Evolutionary conservation across 2,888 invertebrate species (phyloP), one percentile per base, ranked within the genome.

Genomic region (Gonocerus acuteangulatus): DNA sequence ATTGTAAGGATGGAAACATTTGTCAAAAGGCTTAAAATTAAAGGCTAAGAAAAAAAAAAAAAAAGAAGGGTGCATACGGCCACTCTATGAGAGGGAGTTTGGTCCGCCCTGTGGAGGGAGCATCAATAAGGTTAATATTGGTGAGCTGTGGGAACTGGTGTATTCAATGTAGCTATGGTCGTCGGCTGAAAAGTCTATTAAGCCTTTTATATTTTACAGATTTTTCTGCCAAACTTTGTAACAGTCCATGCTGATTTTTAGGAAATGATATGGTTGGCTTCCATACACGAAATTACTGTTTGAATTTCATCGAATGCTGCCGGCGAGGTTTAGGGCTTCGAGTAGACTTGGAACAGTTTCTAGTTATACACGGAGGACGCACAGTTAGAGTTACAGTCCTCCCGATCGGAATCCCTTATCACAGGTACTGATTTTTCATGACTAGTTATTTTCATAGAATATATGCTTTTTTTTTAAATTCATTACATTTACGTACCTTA

Each of bases 211-310:
- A 11, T 32, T 32, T 32, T 11, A 32, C 11, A 32, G 11, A 32
- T 32, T 32, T 32, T 32, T 32, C 32, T 32, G 6, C 11, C 11
- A 32, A 9, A 32, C 11, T 32, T 32, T 6, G 32, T 32, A 32
- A 9, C 32, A 32, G 11, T 32, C 11, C 32, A 32, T 32, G 32
- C 6, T 32, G 32, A 32, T 32, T 23, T 59, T 67, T 73, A 83
- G 87, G 88, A 69, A 91, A 92, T 74, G 94, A 94, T 71, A 87
- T 94, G 86, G 91, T 94, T 47, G 91, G 91, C 39, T 93, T 93
- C 73, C 93, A 93, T 73, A 92, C 91, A 69, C 86, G 87, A 67
- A 91, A 92, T 72, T 92, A 93, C 73, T 92, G 92, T 70, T 75
- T 91, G 64, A 92, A 93, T 75, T 93, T 93, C 71, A 88, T 93